A percentile compares a stretch with the other conserved stretches of the same genome.
These are phyloP conservation scores for Megamerina dolium DNA, from an alignment of 2,888 invertebrate species.

Conservation along the genomic window DNA sequence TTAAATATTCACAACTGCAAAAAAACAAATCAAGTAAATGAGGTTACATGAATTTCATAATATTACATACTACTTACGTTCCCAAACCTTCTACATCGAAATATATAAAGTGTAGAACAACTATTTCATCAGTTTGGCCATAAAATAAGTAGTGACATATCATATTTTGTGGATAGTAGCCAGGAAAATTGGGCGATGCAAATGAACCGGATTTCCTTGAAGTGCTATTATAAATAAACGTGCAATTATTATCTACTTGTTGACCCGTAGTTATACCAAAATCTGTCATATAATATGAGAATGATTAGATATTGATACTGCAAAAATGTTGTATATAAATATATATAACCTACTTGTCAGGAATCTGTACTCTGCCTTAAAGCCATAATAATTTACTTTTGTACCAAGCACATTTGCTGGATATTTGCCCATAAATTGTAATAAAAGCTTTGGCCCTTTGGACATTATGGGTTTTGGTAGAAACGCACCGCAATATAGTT, in stretches of 20 bases:
- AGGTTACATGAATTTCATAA: background rate
- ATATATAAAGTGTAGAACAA: conserved; percentile 79
- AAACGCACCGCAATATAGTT: conserved; percentile 75
- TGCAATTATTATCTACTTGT: conserved; percentile 74
- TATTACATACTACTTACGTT: conserved; percentile 65
- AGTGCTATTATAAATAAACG: conserved; percentile 82
- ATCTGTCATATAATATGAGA: conserved; percentile 57
- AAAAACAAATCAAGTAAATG: background rate
- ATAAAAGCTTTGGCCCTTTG: conserved; percentile 74
- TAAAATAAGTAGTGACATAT: conserved; percentile 90
- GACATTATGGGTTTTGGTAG: conserved; percentile 90
- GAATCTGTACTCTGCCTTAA: conserved; percentile 82
- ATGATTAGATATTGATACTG: background rate
- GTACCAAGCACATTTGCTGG: conserved; percentile 55
- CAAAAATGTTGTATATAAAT: background rate
- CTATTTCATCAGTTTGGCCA: conserved; percentile 69
- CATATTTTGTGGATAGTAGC: conserved; percentile 81
- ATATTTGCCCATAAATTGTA: conserved; percentile 74
- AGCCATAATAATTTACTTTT: conserved; percentile 69
- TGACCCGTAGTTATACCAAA: conserved; percentile 79
- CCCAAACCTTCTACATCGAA: conserved; percentile 92
- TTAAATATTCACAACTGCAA: conserved; percentile 77
- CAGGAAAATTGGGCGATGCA: conserved; percentile 81
- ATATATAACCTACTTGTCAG: conserved; percentile 69
- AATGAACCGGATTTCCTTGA: conserved; percentile 74